These are phyloP conservation scores for Panagrolaimus sp. DNA, from an alignment of 1,140 invertebrate species.

Conservation along the genomic window DNA sequence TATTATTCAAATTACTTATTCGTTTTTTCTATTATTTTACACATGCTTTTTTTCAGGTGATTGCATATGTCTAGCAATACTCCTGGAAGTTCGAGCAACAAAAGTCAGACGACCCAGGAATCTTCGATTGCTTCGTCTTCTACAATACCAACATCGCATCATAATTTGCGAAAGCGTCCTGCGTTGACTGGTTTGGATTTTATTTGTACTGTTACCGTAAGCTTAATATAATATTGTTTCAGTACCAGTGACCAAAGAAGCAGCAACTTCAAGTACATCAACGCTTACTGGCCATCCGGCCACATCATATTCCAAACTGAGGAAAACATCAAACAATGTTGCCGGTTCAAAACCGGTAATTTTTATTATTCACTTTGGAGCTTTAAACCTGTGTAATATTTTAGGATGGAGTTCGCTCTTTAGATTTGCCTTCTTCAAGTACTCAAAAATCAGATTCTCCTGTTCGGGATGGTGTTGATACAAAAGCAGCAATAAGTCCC, in stretches of 20 bases:
- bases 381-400: too few relatives aligned
- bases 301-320: background rate
- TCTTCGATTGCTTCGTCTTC: slow-evolving; percentile 8
- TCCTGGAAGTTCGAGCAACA: slow-evolving; percentile 12
- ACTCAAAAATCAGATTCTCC: background rate
- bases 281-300: too few relatives aligned
- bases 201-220: background rate
- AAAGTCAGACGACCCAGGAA: background rate
- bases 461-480: background rate
- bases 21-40: too few relatives aligned
- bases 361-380: too few relatives aligned
- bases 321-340: background rate
- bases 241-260: background rate
- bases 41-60: too few relatives aligned
- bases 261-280: too few relatives aligned
- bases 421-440: slow-evolving; percentile 4
- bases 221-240: background rate
- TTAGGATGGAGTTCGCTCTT: background rate
- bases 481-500: too few relatives aligned
- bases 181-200: background rate
- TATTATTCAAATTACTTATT: too few relatives aligned
- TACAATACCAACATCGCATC: background rate
- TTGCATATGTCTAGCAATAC: slow-evolving; percentile 16
- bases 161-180: slow-evolving; percentile 10
- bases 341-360: too few relatives aligned